phyloP scores from a whole-genome alignment of 2,797 vertebrate genomes.

The Malurus splendens region DNA sequence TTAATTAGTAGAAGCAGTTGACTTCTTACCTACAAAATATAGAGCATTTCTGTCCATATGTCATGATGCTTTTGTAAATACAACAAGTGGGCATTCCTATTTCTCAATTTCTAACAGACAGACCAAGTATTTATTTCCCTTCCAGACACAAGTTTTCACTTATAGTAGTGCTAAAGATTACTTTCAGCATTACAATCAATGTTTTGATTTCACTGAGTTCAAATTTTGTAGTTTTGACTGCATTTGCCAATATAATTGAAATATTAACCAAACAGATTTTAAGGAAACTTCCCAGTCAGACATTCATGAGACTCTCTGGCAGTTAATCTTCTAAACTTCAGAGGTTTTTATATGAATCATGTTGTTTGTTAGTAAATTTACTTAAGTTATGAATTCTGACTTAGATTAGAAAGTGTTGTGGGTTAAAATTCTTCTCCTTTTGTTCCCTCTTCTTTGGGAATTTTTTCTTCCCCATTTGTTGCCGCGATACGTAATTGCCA shows the following conservation, averaged over 20 bases:
- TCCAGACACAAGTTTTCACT: not conserved
- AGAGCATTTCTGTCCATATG: not conserved
- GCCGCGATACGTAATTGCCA: no score
- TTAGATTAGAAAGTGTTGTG: not conserved
- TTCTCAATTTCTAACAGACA: not conserved
- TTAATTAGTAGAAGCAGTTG: constrained; percentile 58
- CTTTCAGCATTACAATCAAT: not conserved
- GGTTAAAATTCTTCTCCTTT: no score
- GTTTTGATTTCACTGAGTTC: not conserved
- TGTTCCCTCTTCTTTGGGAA: no score
- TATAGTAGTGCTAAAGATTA: not conserved
- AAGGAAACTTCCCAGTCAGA: not conserved
- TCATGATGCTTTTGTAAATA: constrained; percentile 31
- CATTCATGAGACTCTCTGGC: not conserved
- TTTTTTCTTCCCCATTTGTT: no score
- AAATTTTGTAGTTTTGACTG: not conserved
- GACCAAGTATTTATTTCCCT: not conserved
- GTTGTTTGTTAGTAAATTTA: not conserved
- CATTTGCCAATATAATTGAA: not conserved
- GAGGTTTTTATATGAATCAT: not conserved
- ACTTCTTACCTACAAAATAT: constrained; percentile 21
- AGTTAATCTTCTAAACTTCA: not conserved
- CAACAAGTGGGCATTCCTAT: not conserved
- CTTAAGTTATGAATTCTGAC: not conserved
- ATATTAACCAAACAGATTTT: not conserved